These are phyloP conservation scores for Galerucella pusilla DNA, from an alignment of 2,888 invertebrate species.

Conservation along the genomic window DNA sequence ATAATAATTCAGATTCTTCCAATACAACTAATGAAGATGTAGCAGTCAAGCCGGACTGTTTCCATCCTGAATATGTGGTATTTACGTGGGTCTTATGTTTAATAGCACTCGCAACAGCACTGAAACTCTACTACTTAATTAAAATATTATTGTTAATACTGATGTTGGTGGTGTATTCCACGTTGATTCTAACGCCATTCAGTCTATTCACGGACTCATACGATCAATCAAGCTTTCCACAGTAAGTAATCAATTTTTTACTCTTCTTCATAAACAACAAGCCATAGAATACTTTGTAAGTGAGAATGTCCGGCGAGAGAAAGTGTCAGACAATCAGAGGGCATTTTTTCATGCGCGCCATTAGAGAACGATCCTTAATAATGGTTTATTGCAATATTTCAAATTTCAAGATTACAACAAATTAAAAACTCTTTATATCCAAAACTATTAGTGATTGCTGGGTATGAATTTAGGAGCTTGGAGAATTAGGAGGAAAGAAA, in stretches of 20 bases:
- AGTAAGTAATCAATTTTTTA: slow-evolving; percentile 36
- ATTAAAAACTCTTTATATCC: too few species aligned
- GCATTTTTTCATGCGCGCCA: too few species aligned
- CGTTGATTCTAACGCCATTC: slow-evolving; percentile 71
- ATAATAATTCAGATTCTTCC: background rate
- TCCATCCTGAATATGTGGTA: slow-evolving; percentile 86
- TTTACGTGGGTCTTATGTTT: slow-evolving; percentile 95
- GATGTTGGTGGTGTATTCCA: slow-evolving; percentile 80
- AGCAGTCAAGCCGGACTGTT: slow-evolving; percentile 35
- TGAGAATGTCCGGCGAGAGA: too few species aligned
- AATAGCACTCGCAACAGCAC: slow-evolving; percentile 89
- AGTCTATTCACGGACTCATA: slow-evolving; percentile 42
- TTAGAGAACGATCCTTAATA: too few species aligned
- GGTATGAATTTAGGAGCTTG: too few species aligned
- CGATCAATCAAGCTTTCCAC: slow-evolving; percentile 51
- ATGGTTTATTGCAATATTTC: too few species aligned
- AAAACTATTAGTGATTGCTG: too few species aligned
- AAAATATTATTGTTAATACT: slow-evolving; percentile 82
- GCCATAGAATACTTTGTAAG: too few species aligned
- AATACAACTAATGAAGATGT: background rate
- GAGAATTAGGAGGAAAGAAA: too few species aligned
- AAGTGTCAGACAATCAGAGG: too few species aligned
- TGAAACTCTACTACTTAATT: slow-evolving; percentile 89
- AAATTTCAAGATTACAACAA: too few species aligned
- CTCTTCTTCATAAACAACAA: background rate